Evolutionary conservation across 2,888 invertebrate genomes (phyloP), one percentile per base, ranked within the genome.

Genomic region (Tyria jacobaeae): DNA sequence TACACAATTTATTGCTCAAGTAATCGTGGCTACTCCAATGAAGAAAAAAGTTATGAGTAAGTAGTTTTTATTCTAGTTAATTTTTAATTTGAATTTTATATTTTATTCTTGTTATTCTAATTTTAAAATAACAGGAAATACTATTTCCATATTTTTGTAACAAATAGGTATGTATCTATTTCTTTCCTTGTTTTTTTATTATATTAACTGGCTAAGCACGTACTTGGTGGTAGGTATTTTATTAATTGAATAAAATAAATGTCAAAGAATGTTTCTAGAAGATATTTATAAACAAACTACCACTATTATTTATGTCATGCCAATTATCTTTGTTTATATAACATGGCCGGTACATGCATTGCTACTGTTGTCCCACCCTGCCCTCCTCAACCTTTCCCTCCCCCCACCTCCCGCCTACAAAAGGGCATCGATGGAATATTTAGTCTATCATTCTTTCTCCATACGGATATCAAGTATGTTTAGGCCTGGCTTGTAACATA

Each of bases 41-140:
- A 76, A 76, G 75, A 76, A 76, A 68, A 75, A 65, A 57, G 71
- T 52, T 7, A 64, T 76, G 76, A 76, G 76, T 76, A 64, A 76
- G 76, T 76, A 47, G 24, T n/a, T 50, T 62, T 50, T 60, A 51
- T 47, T 24, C n/a, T 9, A 3, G 17, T 21, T 21, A 4, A 4
- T 48, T 17, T 10, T 21, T 35, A 25, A 15, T 24, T 47, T 55
- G 1, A 24, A 25, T 27, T 37, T 37, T 7, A 34, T 47, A 57
- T 27, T 57, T 25, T 27, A 27, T 21, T 14, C 12, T 27, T 10
- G 9, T 5, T 31, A 21, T 50, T 41, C 50, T 34, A 50, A 21
- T 31, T 37, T 49, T 37, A 47, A 47, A 47, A 9, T 34, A 34
- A 4, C 25, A 39, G 53, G 25, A 53, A 53, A 53, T 55, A 55